A percentile compares a stretch with the other conserved stretches of the same genome.
phyloP scores from a whole-genome alignment of 1,140 invertebrate species.

The Lasioglossum albipes region DNA sequence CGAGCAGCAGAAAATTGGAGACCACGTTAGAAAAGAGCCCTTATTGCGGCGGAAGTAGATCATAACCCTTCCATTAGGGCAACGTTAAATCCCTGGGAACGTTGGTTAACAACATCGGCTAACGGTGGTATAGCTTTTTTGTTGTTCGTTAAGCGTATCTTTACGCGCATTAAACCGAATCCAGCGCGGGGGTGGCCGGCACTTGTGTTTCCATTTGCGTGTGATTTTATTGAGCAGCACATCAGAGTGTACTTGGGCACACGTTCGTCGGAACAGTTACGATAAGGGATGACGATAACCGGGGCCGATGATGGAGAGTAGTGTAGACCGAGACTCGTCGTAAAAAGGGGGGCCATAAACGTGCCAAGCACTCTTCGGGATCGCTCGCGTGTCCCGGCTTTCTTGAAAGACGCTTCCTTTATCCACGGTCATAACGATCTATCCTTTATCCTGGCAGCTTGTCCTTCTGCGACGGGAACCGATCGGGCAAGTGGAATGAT shows the following conservation, averaged over 20 bases:
- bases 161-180: neutral
- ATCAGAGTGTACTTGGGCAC: neutral
- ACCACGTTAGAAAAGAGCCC: neutral
- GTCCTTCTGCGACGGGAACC: constrained; percentile 37
- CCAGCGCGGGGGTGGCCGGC: neutral
- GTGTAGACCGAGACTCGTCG: constrained; percentile 47
- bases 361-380: constrained; percentile 50
- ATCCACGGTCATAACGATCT: constrained; percentile 46
- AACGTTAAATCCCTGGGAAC: neutral
- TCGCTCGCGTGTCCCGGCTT: constrained; percentile 52
- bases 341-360: constrained; percentile 58
- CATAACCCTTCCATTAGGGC: neutral
- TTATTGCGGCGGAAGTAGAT: neutral
- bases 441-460: constrained; percentile 57
- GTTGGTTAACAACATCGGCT: neutral
- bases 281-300: constrained; percentile 51
- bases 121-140: neutral
- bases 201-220: constrained; percentile 18
- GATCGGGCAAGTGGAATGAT: constrained; percentile 46
- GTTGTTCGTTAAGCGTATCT: neutral
- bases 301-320: constrained; percentile 54
- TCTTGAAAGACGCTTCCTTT: constrained; percentile 47
- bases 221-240: constrained; percentile 23
- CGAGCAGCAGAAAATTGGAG: neutral
- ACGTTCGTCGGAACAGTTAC: neutral